Conservation (phyloP, 2,113 vertebrate species). For the Narcine bancroftii region DNA sequence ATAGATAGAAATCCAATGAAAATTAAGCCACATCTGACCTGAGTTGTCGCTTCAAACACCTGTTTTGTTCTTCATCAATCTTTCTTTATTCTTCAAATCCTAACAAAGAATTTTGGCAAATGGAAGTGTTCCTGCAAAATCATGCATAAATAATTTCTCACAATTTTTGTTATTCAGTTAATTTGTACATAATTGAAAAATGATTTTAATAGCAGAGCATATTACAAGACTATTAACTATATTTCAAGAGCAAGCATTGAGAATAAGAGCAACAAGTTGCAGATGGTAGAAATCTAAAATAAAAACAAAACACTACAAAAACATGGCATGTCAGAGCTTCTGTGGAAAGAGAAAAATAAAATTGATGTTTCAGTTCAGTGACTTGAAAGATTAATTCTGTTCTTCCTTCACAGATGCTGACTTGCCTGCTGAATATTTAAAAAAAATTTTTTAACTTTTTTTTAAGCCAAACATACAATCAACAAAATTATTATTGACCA, state of each 20-base stretch:
- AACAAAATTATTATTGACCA: neutral
- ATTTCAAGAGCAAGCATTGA: neutral
- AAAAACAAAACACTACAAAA: no score
- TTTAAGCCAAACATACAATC: no score
- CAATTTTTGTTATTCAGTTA: no score
- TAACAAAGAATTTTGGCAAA: slow-evolving; percentile 5
- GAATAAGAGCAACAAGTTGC: neutral
- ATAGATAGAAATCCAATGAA: neutral
- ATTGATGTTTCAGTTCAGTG: no score
- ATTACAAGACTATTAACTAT: no score
- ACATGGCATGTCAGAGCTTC: no score
- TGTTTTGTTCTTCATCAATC: neutral
- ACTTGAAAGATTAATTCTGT: no score
- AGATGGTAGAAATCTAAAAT: no score
- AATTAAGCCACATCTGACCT: slow-evolving; percentile 27
- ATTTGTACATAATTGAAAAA: neutral
- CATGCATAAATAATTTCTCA: neutral
- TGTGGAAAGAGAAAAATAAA: no score
- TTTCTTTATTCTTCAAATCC: neutral
- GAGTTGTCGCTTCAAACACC: slow-evolving; percentile 1
- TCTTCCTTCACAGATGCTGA: no score
- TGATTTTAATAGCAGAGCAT: neutral
- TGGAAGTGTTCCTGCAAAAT: neutral
- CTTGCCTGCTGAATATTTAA: no score
- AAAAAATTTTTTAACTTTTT: no score